Conservation (phyloP, 2,888 invertebrate genomes). For the Clistopyga incitator region DNA sequence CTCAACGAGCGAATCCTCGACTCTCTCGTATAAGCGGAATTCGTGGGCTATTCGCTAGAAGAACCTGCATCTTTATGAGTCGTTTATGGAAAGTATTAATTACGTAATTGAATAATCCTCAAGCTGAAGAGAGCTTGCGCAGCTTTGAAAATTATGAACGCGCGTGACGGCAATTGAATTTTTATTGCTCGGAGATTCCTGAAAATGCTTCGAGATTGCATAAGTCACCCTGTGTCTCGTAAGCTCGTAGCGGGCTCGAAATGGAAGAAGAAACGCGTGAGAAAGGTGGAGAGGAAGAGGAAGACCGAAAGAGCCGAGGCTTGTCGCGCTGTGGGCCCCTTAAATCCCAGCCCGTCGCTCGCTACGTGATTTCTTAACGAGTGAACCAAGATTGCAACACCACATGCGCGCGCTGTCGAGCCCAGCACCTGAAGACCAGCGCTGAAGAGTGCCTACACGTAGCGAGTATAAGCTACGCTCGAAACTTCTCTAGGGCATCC, state of each 20-base stretch:
- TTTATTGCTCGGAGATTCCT: neutral
- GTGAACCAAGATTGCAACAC: constrained; percentile 59
- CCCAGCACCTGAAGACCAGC: constrained; percentile 20
- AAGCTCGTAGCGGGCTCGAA: neutral
- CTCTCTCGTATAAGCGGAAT: neutral
- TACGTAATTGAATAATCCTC: neutral
- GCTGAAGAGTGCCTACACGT: neutral
- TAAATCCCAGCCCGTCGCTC: constrained; percentile 44
- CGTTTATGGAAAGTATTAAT: neutral
- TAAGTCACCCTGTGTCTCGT: too few relatives aligned
- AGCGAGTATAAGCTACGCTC: neutral
- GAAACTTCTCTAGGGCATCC: constrained; percentile 63
- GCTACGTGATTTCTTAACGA: constrained; percentile 59
- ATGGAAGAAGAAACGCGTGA: neutral
- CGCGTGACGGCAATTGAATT: too few relatives aligned
- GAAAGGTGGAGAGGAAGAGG: constrained; percentile 21
- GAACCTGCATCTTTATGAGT: neutral
- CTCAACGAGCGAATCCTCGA: neutral
- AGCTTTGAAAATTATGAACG: too few relatives aligned
- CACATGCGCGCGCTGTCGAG: constrained; percentile 22
- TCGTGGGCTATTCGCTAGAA: neutral
- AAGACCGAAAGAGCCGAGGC: constrained; percentile 29
- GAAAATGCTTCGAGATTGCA: too few relatives aligned
- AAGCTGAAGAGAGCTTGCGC: neutral
- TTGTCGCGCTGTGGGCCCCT: constrained; percentile 17